Base-by-base conservation (phyloP, 2,888 invertebrate genomes). In the Melinaea menophilus region DNA sequence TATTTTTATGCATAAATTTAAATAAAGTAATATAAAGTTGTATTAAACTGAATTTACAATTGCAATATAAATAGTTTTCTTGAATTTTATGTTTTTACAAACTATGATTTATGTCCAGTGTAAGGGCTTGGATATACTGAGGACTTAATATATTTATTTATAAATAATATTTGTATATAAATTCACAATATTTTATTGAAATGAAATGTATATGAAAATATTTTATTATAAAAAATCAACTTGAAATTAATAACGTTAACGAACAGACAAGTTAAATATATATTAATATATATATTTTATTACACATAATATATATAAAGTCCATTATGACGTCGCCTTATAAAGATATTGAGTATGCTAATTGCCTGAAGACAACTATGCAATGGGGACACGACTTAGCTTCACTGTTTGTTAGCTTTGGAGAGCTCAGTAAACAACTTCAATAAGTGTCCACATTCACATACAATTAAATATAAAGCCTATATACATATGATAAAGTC, bases 341-440 rank as follows among this genome's bases (percentile, higher is more conserved):
- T 63, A 67, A 66, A 68, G 67, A 70, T 71, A 72, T 72, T 74
- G 73, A 70, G 64, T 79, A 79, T 79, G 82, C 76, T 84, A 83
- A 83, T 83, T 80, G 78, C 74, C 76, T 73, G 70, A 72, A 74
- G 76, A 75, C 75, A 74, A 75, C 70, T 69, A 69, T 68, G 72
- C 65, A 69, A 67, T 65, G 64, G 66, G 65, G 69, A 71, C 70
- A 71, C 62, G 67, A 66, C 59, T 61, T 61, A 62, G 66, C 68
- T 71, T 71, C 62, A 45, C 59, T 75, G 71, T 76, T 76, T 76
- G 71, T 70, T 69, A 72, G 69, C 67, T 73, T 62, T 66, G 66
- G 69, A 67, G 68, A 66, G 68, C 70, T 69, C 55, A 35, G 69
- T 70, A 78, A 75, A 77, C 72, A 73, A 67, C 68, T 69, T 67